Evolutionary conservation across 1,140 invertebrate genomes (phyloP).

Genomic region (Tachypleus tridentatus): DNA sequence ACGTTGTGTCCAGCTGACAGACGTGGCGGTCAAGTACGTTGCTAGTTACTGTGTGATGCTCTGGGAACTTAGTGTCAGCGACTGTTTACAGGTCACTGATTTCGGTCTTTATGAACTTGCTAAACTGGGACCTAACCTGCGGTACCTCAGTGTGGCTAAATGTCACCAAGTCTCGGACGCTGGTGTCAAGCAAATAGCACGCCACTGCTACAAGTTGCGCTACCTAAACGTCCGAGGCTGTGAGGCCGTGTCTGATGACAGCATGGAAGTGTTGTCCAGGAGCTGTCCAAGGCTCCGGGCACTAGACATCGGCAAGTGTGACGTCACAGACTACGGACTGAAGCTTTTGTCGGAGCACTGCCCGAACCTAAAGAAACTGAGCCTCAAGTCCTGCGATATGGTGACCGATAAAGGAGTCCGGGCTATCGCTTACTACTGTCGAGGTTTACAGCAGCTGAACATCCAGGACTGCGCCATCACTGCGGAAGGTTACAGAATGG

Average conservation of each 20-base stretch:
- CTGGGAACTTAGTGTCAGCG: slow-evolving; percentile 75
- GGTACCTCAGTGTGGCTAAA: slow-evolving; percentile 79
- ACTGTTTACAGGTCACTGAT: slow-evolving; percentile 77
- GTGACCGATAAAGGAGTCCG: slow-evolving; percentile 76
- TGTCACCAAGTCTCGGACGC: slow-evolving; percentile 71
- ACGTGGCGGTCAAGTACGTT: slow-evolving; percentile 61
- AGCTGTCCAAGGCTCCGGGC: slow-evolving; percentile 70
- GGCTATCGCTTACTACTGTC: slow-evolving; percentile 64
- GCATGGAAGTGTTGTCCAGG: slow-evolving; percentile 63
- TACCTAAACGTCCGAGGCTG: slow-evolving; percentile 84
- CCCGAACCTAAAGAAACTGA: slow-evolving; percentile 78
- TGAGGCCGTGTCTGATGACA: slow-evolving; percentile 80
- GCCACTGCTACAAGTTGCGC: slow-evolving; percentile 73
- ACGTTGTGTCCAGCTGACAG: slow-evolving; percentile 70
- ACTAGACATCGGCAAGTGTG: slow-evolving; percentile 81
- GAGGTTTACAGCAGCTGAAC: slow-evolving; percentile 74
- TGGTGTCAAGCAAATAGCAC: slow-evolving; percentile 70
- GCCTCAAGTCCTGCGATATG: slow-evolving; percentile 74
- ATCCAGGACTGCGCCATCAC: slow-evolving; percentile 83
- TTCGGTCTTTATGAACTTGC: slow-evolving; percentile 81
- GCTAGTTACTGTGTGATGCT: slow-evolving; percentile 71
- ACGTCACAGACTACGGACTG: slow-evolving; percentile 75
- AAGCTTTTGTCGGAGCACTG: slow-evolving; percentile 72
- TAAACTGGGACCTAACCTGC: slow-evolving; percentile 64
- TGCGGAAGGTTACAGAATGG: slow-evolving; percentile 69